Conservation (phyloP, 2,888 invertebrate species). For the Serrognathus titanus region DNA sequence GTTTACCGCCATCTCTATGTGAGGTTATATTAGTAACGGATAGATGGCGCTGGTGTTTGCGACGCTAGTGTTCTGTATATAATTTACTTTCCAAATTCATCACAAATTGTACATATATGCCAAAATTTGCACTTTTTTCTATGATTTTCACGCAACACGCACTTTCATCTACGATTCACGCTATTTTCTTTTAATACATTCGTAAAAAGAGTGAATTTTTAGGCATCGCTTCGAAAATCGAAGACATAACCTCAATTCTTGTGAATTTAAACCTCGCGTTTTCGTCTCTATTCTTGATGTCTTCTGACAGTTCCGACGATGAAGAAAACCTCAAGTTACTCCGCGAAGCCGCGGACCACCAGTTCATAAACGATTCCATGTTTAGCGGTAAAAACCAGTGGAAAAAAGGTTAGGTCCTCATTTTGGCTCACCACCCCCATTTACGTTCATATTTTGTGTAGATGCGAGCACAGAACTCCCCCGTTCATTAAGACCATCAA, state of each 20-base stretch:
- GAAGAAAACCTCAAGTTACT: constrained; percentile 39
- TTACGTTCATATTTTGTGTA: constrained; percentile 3
- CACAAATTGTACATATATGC: no score
- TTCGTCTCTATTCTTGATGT: constrained; percentile 24
- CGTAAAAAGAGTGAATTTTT: background rate
- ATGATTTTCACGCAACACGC: no score
- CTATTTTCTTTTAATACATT: no score
- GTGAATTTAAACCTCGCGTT: background rate
- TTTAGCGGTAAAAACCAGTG: constrained; percentile 22
- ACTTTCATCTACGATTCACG: no score
- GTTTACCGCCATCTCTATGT: no score
- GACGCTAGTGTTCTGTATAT: no score
- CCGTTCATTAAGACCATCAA: constrained; percentile 31
- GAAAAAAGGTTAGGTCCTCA: constrained; percentile 13
- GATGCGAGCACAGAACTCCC: constrained; percentile 6
- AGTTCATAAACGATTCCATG: constrained; percentile 49
- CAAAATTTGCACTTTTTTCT: no score
- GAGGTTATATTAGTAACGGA: no score
- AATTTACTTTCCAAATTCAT: no score
- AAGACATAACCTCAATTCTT: background rate
- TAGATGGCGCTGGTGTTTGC: no score
- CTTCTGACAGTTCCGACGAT: constrained; percentile 39
- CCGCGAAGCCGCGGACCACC: constrained; percentile 52
- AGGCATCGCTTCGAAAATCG: background rate
- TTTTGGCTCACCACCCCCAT: background rate